Base-by-base conservation (phyloP, 2,113 vertebrate genomes). In the Megaceryle maxima region DNA sequence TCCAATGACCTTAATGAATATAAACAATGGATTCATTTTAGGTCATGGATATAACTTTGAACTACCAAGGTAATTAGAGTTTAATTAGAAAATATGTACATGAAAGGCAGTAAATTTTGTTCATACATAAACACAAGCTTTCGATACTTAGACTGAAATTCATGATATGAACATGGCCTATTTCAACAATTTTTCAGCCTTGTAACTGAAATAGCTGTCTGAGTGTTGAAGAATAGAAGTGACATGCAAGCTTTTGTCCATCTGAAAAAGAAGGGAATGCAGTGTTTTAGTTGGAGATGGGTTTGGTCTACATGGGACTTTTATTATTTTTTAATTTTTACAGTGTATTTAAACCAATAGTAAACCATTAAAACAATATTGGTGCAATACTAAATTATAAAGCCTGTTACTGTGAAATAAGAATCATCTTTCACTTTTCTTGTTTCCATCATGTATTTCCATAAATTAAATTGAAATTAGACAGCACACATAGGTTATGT, bases 11-110 rank as follows among this genome's bases (percentile, higher is more conserved):
- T 63, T 83, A 73, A 72, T 0, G 0, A 93, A 64, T 79, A 76
- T 60, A 93, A 94, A 96, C 62, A 95, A 92, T 72, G 25, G 62
- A 92, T 73, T 85, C 88, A 88, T 93, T 92, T 95, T 95, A 80
- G 79, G 57, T 80, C 75, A 94, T 62, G 57, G 17, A 79, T 93
- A 60, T 68, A 93, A 68, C 57, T 93, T 85, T 76, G 33, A 92
- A 79, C 46, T 93, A 68, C 18, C 17, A 64, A 93, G 73, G 46
- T 83, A 76, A 79, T 83, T 88, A 83, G 25, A 83, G 15, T 83
- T 96, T 80, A 92, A 90, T 92, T 92, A 7, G 60, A 82, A 88
- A 76, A 28, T 6, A 55, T 5, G 8, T 83, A 33, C 15, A 80
- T 83, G 43, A 86, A 92, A 90, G 6, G 43, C 73, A 73, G 22